Conservation (phyloP, 2,888 invertebrate species). For the Pheosia tremula region DNA sequence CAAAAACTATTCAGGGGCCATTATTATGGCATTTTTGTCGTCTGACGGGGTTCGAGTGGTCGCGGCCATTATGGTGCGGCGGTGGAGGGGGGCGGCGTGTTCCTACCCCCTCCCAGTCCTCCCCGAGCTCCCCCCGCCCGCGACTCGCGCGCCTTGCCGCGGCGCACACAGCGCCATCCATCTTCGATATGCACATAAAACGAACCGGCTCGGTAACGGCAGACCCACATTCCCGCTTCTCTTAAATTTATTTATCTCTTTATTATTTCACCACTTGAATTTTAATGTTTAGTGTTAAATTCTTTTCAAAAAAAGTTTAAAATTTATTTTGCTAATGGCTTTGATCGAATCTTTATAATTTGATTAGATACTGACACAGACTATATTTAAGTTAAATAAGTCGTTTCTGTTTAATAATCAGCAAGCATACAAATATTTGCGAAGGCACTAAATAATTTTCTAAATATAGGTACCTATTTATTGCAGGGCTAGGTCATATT, state of each 20-base stretch:
- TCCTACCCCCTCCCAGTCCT: slow-evolving; percentile 34
- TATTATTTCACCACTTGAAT: slow-evolving; percentile 81
- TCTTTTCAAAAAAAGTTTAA: slow-evolving; percentile 28
- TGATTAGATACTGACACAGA: neutral
- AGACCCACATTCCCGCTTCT: slow-evolving; percentile 81
- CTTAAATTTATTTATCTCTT: slow-evolving; percentile 84
- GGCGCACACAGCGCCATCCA: slow-evolving; percentile 73
- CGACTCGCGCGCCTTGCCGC: slow-evolving; percentile 51
- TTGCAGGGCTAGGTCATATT: neutral
- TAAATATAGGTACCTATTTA: no score
- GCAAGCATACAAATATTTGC: no score
- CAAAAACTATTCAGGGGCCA: slow-evolving; percentile 83
- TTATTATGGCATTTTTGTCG: slow-evolving; percentile 86
- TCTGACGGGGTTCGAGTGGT: slow-evolving; percentile 80
- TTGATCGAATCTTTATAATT: slow-evolving; percentile 21
- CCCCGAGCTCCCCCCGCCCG: slow-evolving; percentile 36
- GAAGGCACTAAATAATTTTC: no score
- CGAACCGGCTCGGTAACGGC: slow-evolving; percentile 81
- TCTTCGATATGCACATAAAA: slow-evolving; percentile 84
- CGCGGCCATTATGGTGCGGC: slow-evolving; percentile 76
- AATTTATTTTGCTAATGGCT: slow-evolving; percentile 25
- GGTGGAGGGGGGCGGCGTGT: slow-evolving; percentile 56
- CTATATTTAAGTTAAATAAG: no score
- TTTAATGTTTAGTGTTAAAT: slow-evolving; percentile 71
- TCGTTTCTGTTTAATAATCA: no score